Percentiles rank a stretch among this genome's conserved stretches.
phyloP scores from a whole-genome alignment of 2,113 vertebrate species.

The Bubo bubo region DNA sequence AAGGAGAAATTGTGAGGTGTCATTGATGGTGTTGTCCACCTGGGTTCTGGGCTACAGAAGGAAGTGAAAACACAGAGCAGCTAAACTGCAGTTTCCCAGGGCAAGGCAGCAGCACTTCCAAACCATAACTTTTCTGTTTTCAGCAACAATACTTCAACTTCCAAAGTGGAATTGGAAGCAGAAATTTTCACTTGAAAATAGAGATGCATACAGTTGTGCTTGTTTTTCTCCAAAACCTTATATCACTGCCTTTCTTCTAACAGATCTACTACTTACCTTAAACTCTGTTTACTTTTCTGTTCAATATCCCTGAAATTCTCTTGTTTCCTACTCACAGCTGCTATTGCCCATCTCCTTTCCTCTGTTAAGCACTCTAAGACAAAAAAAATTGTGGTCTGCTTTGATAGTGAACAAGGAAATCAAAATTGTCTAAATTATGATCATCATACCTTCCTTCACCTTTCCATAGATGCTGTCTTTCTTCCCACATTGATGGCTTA shows the following conservation, averaged over 20 bases:
- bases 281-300: neutral
- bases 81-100: neutral
- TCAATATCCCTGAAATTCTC: neutral
- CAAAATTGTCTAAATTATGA: neutral
- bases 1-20: neutral
- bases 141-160: neutral
- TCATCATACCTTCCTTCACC: neutral
- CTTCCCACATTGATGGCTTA: neutral
- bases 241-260: neutral
- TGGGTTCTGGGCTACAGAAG: neutral
- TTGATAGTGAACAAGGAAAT: neutral
- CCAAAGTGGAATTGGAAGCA: neutral
- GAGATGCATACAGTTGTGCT: accelerated
- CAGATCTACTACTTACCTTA: neutral
- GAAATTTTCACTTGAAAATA: neutral
- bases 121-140: neutral
- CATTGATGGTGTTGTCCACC: neutral
- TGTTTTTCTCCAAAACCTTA: neutral
- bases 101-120: neutral
- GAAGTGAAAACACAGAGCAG: neutral
- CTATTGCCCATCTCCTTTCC: neutral
- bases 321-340: neutral
- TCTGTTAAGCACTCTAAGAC: neutral
- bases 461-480: neutral
- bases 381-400: neutral